These are phyloP conservation scores for Palythoa heliodiscus DNA, from an alignment of 92 coral and sea anemone species.

Conservation along the genomic window DNA sequence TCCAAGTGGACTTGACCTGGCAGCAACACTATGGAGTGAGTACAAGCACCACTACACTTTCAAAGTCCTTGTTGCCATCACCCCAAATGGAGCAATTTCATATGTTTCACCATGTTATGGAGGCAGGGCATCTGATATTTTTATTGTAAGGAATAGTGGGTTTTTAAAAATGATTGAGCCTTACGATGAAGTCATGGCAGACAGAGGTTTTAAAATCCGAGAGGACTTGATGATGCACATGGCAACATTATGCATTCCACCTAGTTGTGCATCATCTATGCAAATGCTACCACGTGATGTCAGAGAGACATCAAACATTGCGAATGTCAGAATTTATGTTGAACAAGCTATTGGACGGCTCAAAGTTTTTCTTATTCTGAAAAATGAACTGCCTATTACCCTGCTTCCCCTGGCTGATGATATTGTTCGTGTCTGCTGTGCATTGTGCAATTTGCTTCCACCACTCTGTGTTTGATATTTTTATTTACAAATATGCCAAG, in stretches of 20 bases:
- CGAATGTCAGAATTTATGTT: conserved; percentile 51
- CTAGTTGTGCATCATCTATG: conserved; percentile 34
- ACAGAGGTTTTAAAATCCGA: conserved; percentile 41
- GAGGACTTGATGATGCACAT: conserved; percentile 46
- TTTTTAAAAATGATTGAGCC: too few relatives aligned
- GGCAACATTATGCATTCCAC: conserved; percentile 47
- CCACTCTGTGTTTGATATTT: conserved; percentile 31
- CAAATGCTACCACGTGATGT: conserved; percentile 41
- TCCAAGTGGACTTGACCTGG: conserved; percentile 65
- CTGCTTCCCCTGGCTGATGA: conserved; percentile 47
- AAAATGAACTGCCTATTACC: conserved; percentile 42
- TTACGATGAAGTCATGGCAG: conserved; percentile 49
- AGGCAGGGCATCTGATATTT: conserved; percentile 48
- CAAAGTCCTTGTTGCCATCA: conserved; percentile 50
- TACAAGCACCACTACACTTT: conserved; percentile 69
- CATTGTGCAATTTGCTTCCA: conserved; percentile 14
- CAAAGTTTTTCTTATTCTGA: conserved; percentile 50
- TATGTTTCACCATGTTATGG: conserved; percentile 44
- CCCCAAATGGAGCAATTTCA: conserved; percentile 54
- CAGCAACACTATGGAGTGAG: conserved; percentile 72
- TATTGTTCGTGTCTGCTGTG: conserved; percentile 25
- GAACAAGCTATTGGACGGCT: conserved; percentile 52
- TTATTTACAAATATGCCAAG: conserved; percentile 16
- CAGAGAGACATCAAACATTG: conserved; percentile 48
- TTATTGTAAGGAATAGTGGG: conserved; percentile 21